Percentiles rank a stretch among this genome's conserved stretches.
Evolutionary conservation across 2,113 vertebrate genomes (phyloP).

Genomic region (Cephalophus harveyi): DNA sequence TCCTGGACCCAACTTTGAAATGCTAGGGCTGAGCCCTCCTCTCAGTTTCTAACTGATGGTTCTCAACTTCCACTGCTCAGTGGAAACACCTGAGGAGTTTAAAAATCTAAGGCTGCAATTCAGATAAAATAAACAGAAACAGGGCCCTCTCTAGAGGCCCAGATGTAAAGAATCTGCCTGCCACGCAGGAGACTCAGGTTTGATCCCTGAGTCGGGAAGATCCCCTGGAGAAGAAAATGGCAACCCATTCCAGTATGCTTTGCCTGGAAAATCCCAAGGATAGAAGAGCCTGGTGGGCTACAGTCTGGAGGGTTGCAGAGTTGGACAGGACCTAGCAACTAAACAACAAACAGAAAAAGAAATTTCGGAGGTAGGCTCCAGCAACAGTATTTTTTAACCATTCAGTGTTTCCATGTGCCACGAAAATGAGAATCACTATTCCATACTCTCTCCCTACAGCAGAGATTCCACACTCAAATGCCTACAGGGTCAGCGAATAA

Average conservation of each 20-base stretch:
- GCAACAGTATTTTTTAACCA: not conserved
- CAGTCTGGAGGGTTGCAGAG: not conserved
- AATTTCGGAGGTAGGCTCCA: not conserved
- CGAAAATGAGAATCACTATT: conserved; percentile 20
- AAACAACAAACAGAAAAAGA: not conserved
- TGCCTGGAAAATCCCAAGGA: not conserved
- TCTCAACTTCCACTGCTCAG: conserved; percentile 21
- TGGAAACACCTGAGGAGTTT: not conserved
- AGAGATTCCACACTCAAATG: conserved; percentile 1
- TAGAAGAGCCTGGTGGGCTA: not conserved
- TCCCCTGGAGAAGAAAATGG: not conserved
- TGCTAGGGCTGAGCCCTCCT: not conserved
- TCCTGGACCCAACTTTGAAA: conserved; percentile 19
- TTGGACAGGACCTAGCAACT: not conserved
- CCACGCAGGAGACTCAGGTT: not conserved
- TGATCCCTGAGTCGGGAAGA: not conserved
- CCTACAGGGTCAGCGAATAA: not conserved
- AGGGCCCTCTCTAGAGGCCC: not conserved
- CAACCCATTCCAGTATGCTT: not conserved
- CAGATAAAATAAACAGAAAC: conserved; percentile 25
- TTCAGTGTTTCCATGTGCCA: conserved; percentile 12
- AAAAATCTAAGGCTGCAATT: conserved; percentile 19
- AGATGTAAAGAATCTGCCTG: not conserved
- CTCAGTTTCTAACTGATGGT: not conserved
- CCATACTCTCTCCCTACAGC: not conserved